Evolutionary conservation across 2,888 invertebrate genomes (phyloP).

Genomic region (Spilosoma lubricipeda): DNA sequence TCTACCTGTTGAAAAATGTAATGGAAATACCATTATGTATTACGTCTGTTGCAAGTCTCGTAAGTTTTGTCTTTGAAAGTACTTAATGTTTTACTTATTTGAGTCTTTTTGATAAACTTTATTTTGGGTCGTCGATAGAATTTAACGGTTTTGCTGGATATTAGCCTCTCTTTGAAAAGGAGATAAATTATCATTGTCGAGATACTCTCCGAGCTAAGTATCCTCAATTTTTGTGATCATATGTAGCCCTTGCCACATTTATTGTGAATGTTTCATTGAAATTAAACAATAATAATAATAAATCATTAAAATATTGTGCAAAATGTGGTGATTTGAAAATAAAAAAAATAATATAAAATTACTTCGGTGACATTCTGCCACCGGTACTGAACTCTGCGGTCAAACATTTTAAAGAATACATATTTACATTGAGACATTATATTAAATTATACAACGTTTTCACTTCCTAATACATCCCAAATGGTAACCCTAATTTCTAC

Average conservation of each 20-base stretch:
- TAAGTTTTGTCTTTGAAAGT: background rate
- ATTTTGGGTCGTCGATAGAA: background rate
- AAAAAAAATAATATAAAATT: background rate
- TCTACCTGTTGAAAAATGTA: constrained; percentile 41
- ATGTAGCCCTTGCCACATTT: background rate
- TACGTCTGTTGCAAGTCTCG: constrained; percentile 6
- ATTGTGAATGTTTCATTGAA: too few relatives aligned
- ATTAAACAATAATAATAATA: too few relatives aligned
- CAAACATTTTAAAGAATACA: too few relatives aligned
- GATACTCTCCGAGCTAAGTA: background rate
- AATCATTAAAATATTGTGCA: too few relatives aligned
- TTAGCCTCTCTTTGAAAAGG: too few relatives aligned
- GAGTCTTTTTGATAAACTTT: background rate
- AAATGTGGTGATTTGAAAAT: background rate
- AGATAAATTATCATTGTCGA: too few relatives aligned
- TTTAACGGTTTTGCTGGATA: too few relatives aligned
- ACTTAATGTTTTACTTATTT: background rate
- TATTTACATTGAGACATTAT: too few relatives aligned
- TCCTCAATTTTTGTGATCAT: background rate
- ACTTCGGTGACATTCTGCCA: too few relatives aligned
- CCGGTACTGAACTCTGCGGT: too few relatives aligned
- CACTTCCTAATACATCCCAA: background rate
- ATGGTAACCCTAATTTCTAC: background rate
- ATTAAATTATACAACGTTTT: background rate
- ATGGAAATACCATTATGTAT: constrained; percentile 16